Percentiles rank a stretch among this genome's conserved stretches.
phyloP scores from a whole-genome alignment of 2,797 vertebrate genomes.

The Philypnodon macrostomus region DNA sequence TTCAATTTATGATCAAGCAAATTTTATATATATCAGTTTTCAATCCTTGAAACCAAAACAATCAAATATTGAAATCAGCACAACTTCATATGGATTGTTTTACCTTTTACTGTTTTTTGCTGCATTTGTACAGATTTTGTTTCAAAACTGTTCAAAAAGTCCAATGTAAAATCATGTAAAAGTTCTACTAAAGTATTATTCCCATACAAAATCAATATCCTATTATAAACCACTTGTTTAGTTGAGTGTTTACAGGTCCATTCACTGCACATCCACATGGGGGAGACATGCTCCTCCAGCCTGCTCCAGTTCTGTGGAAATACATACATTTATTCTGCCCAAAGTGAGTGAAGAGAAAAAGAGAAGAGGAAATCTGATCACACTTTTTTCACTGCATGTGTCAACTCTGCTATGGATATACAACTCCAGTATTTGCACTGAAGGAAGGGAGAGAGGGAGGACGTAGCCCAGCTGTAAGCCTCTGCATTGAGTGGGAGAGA shows the following conservation, averaged over 20 bases:
- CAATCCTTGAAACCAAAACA: too few relatives aligned
- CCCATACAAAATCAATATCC: neutral
- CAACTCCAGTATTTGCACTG: slow-evolving; percentile 37
- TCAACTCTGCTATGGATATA: slow-evolving; percentile 59
- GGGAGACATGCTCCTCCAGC: slow-evolving; percentile 66
- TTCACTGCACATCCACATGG: slow-evolving; percentile 66
- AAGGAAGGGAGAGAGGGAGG: slow-evolving; percentile 7
- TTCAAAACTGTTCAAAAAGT: too few relatives aligned
- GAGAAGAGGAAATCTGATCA: slow-evolving; percentile 11
- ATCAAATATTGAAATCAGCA: too few relatives aligned
- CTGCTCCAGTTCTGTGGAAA: slow-evolving; percentile 39
- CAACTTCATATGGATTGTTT: too few relatives aligned
- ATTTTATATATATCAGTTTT: too few relatives aligned
- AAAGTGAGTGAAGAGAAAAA: slow-evolving; percentile 6
- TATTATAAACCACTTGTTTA: neutral
- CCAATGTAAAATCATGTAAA: too few relatives aligned
- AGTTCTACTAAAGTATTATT: too few relatives aligned
- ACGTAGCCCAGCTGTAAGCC: slow-evolving; percentile 42
- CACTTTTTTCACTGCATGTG: slow-evolving; percentile 39
- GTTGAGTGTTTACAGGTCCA: slow-evolving; percentile 31
- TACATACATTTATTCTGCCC: slow-evolving; percentile 57
- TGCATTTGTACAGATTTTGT: too few relatives aligned
- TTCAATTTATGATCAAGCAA: too few relatives aligned
- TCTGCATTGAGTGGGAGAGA: slow-evolving; percentile 52
- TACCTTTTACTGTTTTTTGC: too few relatives aligned